Evolutionary conservation across 2,888 invertebrate genomes (phyloP), one percentile per base, ranked within the genome.

Genomic region (Sinohyriopsis cumingii): DNA sequence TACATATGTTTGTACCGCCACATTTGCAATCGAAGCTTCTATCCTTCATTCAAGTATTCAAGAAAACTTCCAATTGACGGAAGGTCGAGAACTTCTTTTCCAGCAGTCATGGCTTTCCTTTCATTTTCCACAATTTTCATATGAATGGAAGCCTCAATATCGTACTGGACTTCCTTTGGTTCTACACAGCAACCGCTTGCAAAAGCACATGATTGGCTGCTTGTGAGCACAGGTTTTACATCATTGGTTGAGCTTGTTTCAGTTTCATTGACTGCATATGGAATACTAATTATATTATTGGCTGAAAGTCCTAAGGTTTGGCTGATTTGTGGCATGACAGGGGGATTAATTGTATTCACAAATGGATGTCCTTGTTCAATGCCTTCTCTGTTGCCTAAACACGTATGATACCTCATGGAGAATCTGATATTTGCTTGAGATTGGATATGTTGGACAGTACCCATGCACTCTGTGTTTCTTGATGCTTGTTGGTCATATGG

Each of bases 61-160:
- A 84, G 72, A 56, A 84, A 81, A 72, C 82, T 84, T 15, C 82
- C 84, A 53, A 82, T 81, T 7, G 82, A 77, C 3, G 84, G 84
- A 20, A 84, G 72, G 59, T 82, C 81, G 1, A 75, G 59, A 28
- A 71, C 73, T 45, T 67, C 55, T 56, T 72, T 68, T 20, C 55
- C 24, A 55, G 24, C 62, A 19, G 56, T 3, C 18, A 53, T 63
- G 63, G 64, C 56, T 53, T 18, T 53, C 22, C 62, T 53, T 3
- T 67, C 60, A 45, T 68, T 71, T 59, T 83, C 83, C 9, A 83
- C 83, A 33, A 83, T 82, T 65, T 75, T 76, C 83, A 83, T 83
- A 54, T 83, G 82, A 25, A 74, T 68, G 18, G 80, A 77, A 19
- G 78, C 71, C 55, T 79, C 76, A 15, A 76, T 71, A 55, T 78